Evolutionary conservation across 2,888 invertebrate genomes (phyloP), one percentile per base, ranked within the genome.

Genomic region (Drosophila borealis): DNA sequence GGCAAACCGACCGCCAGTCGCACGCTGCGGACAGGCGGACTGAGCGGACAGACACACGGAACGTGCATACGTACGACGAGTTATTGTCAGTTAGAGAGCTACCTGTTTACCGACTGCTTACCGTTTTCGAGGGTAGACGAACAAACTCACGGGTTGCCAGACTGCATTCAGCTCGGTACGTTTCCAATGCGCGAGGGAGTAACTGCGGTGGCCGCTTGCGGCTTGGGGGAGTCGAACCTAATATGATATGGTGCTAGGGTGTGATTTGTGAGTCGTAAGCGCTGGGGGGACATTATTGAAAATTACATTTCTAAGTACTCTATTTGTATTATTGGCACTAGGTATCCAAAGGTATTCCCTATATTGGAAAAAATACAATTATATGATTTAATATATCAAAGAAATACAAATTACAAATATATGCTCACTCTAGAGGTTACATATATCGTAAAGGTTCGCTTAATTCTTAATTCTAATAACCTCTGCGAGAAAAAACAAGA

Each of bases 71-170:
- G 84, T 79, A 86, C 85, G 89, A 85, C 85, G 85, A 86, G 85
- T 86, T 86, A 86, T 86, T 86, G 85, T 86, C 85, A 86, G 85
- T 86, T 86, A 86, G 89, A 86, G 85, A 88, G 85, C 85, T 86
- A 86, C 85, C 85, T 89, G 85, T 86, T 86, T 86, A 86, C 89
- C 89, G 87, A 75, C 89, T 88, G 80, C 88, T 88, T 86, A 82
- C 85, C 74, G 75, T 78, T 83, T 80, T 55, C 65, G 78, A 83
- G 86, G 74, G 81, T 81, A 71, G 79, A 71, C 75, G 63, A 50
- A 44, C 49, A 42, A 64, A 44, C 57, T 69, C 59, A 48, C 48
- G 75, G 67, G 83, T 78, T 89, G 85, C 85, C 85, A 84, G 88
- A 84, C 59, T 74, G 88, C 75, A 74, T 59, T 78, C 49, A 42